Base-by-base conservation (phyloP, 2,888 invertebrate genomes). In the Pheosia tremula region DNA sequence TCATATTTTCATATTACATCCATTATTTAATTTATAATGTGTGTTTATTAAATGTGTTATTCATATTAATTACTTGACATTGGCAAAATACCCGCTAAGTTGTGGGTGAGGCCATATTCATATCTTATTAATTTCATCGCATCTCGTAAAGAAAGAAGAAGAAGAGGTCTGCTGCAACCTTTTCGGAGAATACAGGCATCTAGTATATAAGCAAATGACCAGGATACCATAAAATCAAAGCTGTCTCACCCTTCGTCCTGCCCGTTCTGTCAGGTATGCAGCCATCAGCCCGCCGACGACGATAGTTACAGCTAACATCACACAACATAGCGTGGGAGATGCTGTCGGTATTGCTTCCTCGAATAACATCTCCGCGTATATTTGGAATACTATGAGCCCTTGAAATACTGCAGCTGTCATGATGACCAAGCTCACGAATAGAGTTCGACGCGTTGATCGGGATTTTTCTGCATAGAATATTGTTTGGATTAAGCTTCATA, bases 331-430 rank as follows among this genome's bases (percentile, higher is more conserved):
- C 0, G 82, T 86, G 0, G 91, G 59, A 0, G 91, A 87, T 66
- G 87, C 80, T 45, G 60, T 75, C 0, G 90, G 89, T 0, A 89
- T 76, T 0, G 88, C 88, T 57, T 85, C 79, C 0, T 66, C 64
- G 64, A 91, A 91, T 45, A 91, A 62, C 0, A 88, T 88, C 9
- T 83, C 85, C 0, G 91, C 90, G 63, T 89, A 91, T 39, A 91
- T 90, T 66, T 89, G 88, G 0, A 91, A 72, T 0, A 84, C 84
- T 0, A 89, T 75, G 0, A 89, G 61, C 0, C 91, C 91, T 83
- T 91, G 89, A 74, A 88, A 88, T 11, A 87, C 80, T 11, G 83
- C 72, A 0, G 84, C 71, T 0, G 85, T 83, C 62, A 82, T 76
- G 3, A 90, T 67, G 0, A 75, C 68, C 0, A 88, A 43, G 3